Conservation (phyloP, 2,113 vertebrate genomes). For the Catharus bicknelli region DNA sequence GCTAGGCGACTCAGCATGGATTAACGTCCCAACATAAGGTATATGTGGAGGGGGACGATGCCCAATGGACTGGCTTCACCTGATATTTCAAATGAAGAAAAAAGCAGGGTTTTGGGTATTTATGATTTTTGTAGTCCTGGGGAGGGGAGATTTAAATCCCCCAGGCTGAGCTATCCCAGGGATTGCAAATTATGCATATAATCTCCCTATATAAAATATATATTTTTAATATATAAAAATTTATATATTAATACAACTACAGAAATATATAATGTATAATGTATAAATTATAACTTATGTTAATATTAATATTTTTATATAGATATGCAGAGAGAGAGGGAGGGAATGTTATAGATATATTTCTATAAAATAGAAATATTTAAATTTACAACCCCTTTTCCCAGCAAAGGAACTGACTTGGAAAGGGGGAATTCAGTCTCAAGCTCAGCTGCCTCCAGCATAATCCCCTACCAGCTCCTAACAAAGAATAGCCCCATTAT, state of each 20-base stretch:
- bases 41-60: rapidly evolving
- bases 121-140: background rate
- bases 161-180: background rate
- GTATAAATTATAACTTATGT: background rate
- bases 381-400: background rate
- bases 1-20: rapidly evolving
- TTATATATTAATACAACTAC: background rate
- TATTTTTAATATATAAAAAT: background rate
- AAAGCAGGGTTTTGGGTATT: background rate
- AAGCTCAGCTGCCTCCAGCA: background rate
- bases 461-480: background rate
- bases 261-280: no score
- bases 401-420: background rate
- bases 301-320: background rate
- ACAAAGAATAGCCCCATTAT: background rate
- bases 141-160: background rate
- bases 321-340: no score
- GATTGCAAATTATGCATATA: background rate
- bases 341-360: background rate
- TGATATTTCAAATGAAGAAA: rapidly evolving
- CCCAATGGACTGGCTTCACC: rapidly evolving
- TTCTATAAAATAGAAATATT: background rate
- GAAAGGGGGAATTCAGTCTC: background rate
- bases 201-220: rapidly evolving
- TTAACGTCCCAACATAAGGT: rapidly evolving